These are phyloP conservation scores for Pteronotus mesoamericanus DNA, from an alignment of 2,797 vertebrate genomes.

Conservation along the genomic window DNA sequence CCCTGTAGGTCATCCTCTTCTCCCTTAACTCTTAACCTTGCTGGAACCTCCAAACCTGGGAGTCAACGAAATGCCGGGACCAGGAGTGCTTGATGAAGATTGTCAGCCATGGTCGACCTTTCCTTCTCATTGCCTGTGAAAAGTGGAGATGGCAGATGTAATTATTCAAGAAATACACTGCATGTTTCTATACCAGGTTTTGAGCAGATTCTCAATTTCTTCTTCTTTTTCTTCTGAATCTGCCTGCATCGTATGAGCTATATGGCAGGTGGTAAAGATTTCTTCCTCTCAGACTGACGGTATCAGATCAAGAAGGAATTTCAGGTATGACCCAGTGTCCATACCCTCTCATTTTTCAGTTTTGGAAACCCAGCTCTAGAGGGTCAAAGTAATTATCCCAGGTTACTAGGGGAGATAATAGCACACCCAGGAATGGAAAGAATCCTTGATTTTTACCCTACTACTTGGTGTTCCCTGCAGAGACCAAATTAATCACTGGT, in stretches of 20 bases:
- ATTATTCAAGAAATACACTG: background rate
- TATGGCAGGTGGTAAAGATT: background rate
- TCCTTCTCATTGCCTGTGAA: constrained; percentile 13
- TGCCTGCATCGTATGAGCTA: background rate
- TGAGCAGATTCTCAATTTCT: constrained; percentile 8
- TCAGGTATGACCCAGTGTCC: background rate
- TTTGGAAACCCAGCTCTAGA: background rate
- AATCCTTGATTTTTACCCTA: background rate
- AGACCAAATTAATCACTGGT: background rate
- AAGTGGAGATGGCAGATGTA: background rate
- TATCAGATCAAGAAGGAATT: background rate
- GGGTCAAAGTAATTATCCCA: background rate
- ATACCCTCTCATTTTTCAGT: background rate
- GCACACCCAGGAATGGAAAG: background rate
- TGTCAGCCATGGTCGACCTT: background rate
- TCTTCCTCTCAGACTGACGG: background rate
- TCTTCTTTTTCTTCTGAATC: constrained; percentile 2
- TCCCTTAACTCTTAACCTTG: background rate
- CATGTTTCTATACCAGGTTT: background rate
- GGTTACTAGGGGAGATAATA: background rate
- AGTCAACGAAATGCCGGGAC: no score
- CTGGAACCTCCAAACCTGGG: background rate
- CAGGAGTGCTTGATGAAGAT: background rate
- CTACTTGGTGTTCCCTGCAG: background rate
- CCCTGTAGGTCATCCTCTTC: background rate